These are phyloP conservation scores for Noturus placidus DNA, from an alignment of 2,113 vertebrate genomes.

Conservation along the genomic window DNA sequence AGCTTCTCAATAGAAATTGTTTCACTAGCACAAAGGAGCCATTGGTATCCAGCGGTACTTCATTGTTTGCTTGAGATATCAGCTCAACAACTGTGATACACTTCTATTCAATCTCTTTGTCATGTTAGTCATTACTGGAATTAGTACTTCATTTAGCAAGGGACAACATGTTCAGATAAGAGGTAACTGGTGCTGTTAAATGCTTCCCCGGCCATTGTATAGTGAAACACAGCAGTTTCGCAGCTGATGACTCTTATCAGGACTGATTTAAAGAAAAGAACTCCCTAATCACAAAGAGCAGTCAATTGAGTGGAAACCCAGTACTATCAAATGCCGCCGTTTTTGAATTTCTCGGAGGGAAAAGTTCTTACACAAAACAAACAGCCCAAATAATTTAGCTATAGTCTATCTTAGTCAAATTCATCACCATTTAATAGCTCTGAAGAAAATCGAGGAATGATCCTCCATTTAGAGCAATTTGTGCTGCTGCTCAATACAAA, in stretches of 20 bases:
- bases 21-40: not conserved
- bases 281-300: slow-evolving; percentile 30
- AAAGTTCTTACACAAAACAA: slow-evolving; percentile 29
- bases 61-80: not conserved
- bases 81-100: not conserved
- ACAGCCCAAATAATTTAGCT: slow-evolving; percentile 15
- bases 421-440: not conserved
- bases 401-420: too few relatives aligned
- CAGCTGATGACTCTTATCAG: slow-evolving; percentile 15
- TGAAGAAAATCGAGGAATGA: slow-evolving; percentile 40
- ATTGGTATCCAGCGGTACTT: not conserved
- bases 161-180: slow-evolving; percentile 25
- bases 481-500: slow-evolving; percentile 42
- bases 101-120: slow-evolving; percentile 4
- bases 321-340: slow-evolving; percentile 26
- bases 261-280: slow-evolving; percentile 28
- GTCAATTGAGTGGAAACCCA: slow-evolving; percentile 16
- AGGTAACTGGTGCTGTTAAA: not conserved
- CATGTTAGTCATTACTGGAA: not conserved
- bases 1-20: not conserved
- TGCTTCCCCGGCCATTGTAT: slow-evolving; percentile 1
- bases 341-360: slow-evolving; percentile 35
- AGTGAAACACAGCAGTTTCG: slow-evolving; percentile 3
- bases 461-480: slow-evolving; percentile 44
- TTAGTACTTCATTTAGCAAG: slow-evolving; percentile 16